These are phyloP conservation scores for Agelastica alni DNA, from an alignment of 2,888 invertebrate species.

Conservation along the genomic window DNA sequence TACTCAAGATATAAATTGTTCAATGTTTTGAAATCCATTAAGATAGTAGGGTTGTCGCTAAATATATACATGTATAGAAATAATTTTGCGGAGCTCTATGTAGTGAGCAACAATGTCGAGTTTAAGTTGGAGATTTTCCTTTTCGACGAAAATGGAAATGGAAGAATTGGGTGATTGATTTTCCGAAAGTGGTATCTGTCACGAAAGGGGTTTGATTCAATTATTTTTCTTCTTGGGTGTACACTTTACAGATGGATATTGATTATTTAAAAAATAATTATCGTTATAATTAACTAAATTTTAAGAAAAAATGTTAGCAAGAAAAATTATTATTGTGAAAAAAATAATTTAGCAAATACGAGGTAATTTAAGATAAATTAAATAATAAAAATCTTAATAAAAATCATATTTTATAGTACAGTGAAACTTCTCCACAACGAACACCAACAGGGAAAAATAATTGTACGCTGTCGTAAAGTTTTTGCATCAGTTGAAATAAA, in stretches of 20 bases:
- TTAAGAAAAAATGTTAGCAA: no score
- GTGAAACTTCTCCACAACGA: no score
- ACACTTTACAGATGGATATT: conserved; percentile 5
- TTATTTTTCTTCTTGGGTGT: conserved; percentile 13
- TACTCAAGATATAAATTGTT: conserved; percentile 22
- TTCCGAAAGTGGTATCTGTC: conserved; percentile 20
- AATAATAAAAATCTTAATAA: no score
- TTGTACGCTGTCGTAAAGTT: no score
- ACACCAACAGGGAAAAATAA: no score
- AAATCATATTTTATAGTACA: no score
- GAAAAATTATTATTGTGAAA: no score
- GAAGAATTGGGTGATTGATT: conserved; percentile 20
- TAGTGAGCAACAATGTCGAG: conserved; percentile 7
- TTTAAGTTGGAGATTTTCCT: conserved; percentile 5
- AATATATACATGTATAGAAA: conserved; percentile 12
- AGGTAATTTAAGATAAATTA: no score
- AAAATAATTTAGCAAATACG: no score
- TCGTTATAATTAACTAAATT: not conserved
- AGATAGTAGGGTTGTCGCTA: conserved; percentile 19
- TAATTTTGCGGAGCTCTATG: not conserved
- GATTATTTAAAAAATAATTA: conserved; percentile 6
- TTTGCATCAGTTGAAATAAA: no score
- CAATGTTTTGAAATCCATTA: conserved; percentile 25
- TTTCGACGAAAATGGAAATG: conserved; percentile 12
- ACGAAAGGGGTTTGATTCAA: conserved; percentile 19